These are phyloP conservation scores for Ischnus inquisitorius DNA, from an alignment of 2,888 invertebrate species.

Conservation along the genomic window DNA sequence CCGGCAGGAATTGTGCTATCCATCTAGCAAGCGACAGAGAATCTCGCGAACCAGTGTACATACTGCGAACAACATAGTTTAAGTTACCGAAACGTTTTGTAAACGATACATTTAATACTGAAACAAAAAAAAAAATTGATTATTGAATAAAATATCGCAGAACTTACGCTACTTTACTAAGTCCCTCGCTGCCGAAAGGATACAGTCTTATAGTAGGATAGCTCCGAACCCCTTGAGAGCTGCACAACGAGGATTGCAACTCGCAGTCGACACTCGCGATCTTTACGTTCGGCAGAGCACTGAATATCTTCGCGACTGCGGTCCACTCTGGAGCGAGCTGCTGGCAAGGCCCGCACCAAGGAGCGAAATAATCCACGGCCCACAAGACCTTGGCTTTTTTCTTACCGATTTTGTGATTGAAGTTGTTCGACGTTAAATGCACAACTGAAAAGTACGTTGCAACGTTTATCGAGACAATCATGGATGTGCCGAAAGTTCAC, in stretches of 20 bases:
- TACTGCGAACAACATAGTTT: conserved; percentile 80
- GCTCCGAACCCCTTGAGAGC: conserved; percentile 87
- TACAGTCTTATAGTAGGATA: conserved; percentile 91
- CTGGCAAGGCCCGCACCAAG: conserved; percentile 92
- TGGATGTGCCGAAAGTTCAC: not conserved
- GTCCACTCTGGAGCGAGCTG: conserved; percentile 90
- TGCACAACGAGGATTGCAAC: conserved; percentile 87
- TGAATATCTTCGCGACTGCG: conserved; percentile 87
- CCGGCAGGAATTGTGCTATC: conserved; percentile 89
- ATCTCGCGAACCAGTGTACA: conserved; percentile 89
- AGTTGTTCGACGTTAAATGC: conserved; percentile 86
- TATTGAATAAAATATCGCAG: not conserved
- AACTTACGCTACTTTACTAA: conserved; percentile 87
- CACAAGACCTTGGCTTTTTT: conserved; percentile 88
- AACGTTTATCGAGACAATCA: conserved; percentile 11
- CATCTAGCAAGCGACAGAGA: conserved; percentile 88
- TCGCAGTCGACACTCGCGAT: conserved; percentile 91
- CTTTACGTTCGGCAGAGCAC: conserved; percentile 85
- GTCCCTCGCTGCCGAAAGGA: conserved; percentile 87
- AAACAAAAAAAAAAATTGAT: not conserved
- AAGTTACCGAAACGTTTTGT: conserved; percentile 31
- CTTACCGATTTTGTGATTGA: conserved; percentile 86
- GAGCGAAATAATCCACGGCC: conserved; percentile 91
- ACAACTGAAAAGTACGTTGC: conserved; percentile 85
- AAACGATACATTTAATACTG: conserved; percentile 65